Evolutionary conservation across 1,140 invertebrate species (phyloP).

Genomic region (Brevipalpus yothersi): DNA sequence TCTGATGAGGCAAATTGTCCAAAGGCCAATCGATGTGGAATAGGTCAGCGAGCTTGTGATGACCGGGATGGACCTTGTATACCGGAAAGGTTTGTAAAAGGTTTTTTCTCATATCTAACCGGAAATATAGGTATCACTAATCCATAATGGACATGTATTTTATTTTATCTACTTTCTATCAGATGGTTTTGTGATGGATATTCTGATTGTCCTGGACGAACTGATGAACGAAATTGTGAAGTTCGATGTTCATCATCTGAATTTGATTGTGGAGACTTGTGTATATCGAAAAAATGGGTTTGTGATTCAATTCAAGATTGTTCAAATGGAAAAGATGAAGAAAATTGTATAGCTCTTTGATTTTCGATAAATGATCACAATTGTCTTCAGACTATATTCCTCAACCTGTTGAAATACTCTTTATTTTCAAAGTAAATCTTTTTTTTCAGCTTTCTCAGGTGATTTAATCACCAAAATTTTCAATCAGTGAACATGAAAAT

Average conservation of each 20-base stretch:
- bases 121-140: too few species aligned
- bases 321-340: constrained; percentile 18
- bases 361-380: too few species aligned
- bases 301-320: constrained; percentile 21
- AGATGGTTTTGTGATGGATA: neutral
- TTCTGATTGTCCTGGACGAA: neutral
- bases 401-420: too few species aligned
- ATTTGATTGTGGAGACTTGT: neutral
- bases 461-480: too few species aligned
- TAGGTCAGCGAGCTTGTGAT: neutral
- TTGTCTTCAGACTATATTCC: too few species aligned
- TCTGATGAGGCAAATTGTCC: neutral
- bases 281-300: neutral
- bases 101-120: too few species aligned
- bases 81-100: too few species aligned
- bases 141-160: too few species aligned
- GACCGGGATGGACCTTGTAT: neutral
- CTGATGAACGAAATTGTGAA: neutral
- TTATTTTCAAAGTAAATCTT: too few species aligned
- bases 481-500: too few species aligned
- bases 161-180: neutral
- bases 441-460: too few species aligned
- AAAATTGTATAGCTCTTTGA: neutral
- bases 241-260: neutral
- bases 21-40: neutral